Evolutionary conservation across 2,888 invertebrate genomes (phyloP), one percentile per base, ranked within the genome.

Genomic region (Thymelicus lineola): DNA sequence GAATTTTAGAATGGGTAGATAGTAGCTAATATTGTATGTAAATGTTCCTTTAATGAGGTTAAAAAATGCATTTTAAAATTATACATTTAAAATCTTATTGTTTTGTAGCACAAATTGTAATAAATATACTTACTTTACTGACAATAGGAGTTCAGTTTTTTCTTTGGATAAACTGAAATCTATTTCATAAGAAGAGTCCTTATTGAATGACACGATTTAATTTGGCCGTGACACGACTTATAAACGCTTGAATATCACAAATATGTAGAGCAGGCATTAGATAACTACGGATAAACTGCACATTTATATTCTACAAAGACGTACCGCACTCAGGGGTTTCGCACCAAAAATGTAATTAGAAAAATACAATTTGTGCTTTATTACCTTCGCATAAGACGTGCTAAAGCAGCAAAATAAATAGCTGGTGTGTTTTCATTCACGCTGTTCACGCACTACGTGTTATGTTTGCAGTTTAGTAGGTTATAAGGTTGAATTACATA

Each of bases 371-470:
- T 65, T 76, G 58, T 71, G 28, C 76, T 77, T 75, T 83, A 80
- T 75, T 15, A 0, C 6, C 0, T 28, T 42, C n/a, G 12, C 60
- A 72, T 78, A 83, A 75, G 73, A 74, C 50, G 53, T 45, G 55
- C n/a, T n/a, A 14, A 53, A 53, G 70, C 57, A 62, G 79, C 61
- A 77, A 55, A 71, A 59, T 35, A 61, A 73, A 70, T 45, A 60
- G 45, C 77, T 73, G 64, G 66, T 71, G 66, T 71, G 80, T 81
- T 79, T 81, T 85, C 84, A 86, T 85, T 86, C 81, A 85, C 75
- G 73, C 80, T 76, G 83, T 89, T 88, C 88, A 90, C 91, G 91
- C 90, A 90, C 90, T 85, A 86, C 75, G 90, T 88, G 83, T 80
- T 83, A 82, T 82, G 85, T 82, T 81, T 82, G 79, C 80, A 81